Percentiles rank a stretch among this genome's conserved stretches.
These are phyloP conservation scores for Hozukius guyotensis DNA, from an alignment of 2,797 vertebrate genomes.

Conservation along the genomic window DNA sequence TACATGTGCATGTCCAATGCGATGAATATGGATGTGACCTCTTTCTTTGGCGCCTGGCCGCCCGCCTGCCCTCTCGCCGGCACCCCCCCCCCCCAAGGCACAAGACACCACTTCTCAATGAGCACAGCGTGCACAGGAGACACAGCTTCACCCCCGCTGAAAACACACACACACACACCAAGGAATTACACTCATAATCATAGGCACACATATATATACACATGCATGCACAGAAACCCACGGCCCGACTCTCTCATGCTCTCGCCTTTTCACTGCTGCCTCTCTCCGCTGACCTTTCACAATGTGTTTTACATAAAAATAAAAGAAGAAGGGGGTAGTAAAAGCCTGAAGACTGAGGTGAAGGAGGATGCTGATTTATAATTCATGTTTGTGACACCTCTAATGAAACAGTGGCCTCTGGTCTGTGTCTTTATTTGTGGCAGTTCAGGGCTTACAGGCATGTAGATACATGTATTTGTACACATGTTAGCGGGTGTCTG, in stretches of 20 bases:
- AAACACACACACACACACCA: conserved; percentile 26
- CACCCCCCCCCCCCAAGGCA: conserved; percentile 84
- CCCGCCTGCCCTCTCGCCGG: conserved; percentile 84
- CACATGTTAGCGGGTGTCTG: not conserved
- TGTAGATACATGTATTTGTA: not conserved
- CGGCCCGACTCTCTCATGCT: conserved; percentile 48
- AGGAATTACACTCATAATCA: conserved; percentile 47
- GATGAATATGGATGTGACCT: conserved; percentile 99
- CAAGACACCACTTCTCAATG: conserved; percentile 93
- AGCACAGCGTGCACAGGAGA: conserved; percentile 92
- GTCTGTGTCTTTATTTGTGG: conserved; percentile 32
- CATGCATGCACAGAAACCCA: conserved; percentile 28
- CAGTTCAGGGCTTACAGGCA: conserved; percentile 13
- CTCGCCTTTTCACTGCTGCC: conserved; percentile 35
- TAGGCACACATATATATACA: conserved; percentile 36
- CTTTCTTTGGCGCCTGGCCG: conserved; percentile 90
- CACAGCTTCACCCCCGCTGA: conserved; percentile 67
- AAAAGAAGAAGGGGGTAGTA: conserved; percentile 62
- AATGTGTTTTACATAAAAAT: conserved; percentile 81
- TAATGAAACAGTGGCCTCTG: conserved; percentile 57
- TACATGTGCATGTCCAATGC: conserved; percentile 97
- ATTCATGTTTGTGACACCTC: conserved; percentile 72
- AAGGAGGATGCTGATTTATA: conserved; percentile 65
- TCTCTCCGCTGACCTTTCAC: conserved; percentile 82
- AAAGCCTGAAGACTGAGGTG: conserved; percentile 61